Evolutionary conservation across 2,113 vertebrate species (phyloP), one percentile per base, ranked within the genome.

Genomic region (Leptobrachium ailaonicum): DNA sequence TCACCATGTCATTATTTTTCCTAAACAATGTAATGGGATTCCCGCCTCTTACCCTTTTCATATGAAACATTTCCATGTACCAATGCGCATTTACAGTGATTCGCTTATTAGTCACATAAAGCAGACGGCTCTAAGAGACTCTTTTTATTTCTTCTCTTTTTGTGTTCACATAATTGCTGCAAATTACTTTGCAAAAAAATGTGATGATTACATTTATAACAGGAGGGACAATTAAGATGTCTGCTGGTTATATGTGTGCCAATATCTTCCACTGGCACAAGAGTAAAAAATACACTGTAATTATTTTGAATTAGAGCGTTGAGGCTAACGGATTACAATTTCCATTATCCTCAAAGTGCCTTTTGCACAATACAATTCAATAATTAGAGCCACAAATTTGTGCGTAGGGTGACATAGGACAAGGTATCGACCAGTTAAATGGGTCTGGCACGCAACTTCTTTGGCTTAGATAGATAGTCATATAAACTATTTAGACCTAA

Each of bases 291-390:
- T 41, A 69, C 42, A 77, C 44, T 44, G 54, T 69, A 77, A 69
- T 77, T 69, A 69, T 42, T 60, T 32, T 77, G 54, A 77, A 77
- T 69, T 70, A 60, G 75, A 70, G 43, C 13, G 54, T 66, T 5
- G 8, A 5, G 47, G 47, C 4, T 50, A 50, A 5, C 8, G 47
- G 47, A 50, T 8, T 50, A 8, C 47, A 50, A 50, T 50, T 50
- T 8, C 8, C 47, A 50, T 50, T 8, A 50, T 50, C 47, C 47
- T 8, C 8, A 50, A 8, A 50, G 47, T 50, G 47, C 47, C 47
- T 50, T 50, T 50, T 8, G 4, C 47, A 50, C 4, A 8, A 4
- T 50, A 50, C 47, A 50, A 50, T 5, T 50, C 8, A 50, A 50
- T 4, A 50, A 5, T 50, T 50, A 50, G 47, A 50, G 8, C 8